Evolutionary conservation across 1,140 invertebrate species (phyloP).

Genomic region (Caenorhabditis briggsae): DNA sequence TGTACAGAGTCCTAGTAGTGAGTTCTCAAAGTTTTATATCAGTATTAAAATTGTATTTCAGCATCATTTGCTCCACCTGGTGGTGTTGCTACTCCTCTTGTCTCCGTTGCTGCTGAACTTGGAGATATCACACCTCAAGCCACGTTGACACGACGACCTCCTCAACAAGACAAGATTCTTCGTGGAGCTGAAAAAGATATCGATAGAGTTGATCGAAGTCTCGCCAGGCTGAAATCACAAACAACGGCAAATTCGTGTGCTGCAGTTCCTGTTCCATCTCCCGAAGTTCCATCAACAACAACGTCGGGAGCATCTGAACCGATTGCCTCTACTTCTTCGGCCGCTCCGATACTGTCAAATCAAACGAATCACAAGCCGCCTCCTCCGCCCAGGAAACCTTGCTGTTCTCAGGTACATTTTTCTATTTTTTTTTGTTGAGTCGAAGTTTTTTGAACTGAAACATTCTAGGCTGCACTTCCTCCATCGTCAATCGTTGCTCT

Average conservation of each 20-base stretch:
- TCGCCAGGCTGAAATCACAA: constrained; percentile 29
- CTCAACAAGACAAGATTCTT: constrained; percentile 29
- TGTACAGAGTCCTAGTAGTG: constrained; percentile 62
- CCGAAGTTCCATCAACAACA: constrained; percentile 40
- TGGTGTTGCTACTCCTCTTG: constrained; percentile 25
- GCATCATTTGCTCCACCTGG: constrained; percentile 50
- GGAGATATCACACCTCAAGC: constrained; percentile 44
- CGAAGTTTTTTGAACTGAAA: not conserved
- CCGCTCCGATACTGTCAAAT: not conserved
- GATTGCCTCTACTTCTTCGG: not conserved
- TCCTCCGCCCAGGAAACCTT: constrained; percentile 61
- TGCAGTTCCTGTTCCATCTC: constrained; percentile 16
- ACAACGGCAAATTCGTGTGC: not conserved
- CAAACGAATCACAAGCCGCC: constrained; percentile 52
- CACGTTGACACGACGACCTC: not conserved
- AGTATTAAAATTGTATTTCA: not conserved
- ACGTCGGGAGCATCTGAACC: constrained; percentile 7
- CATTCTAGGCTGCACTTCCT: constrained; percentile 55
- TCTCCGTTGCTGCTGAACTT: constrained; percentile 27
- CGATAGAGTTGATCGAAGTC: constrained; percentile 32
- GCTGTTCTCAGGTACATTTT: constrained; percentile 52
- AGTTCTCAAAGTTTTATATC: not conserved
- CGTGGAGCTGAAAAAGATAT: constrained; percentile 30
- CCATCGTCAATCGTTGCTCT: constrained; percentile 60
- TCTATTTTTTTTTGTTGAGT: not conserved